phyloP scores from a whole-genome alignment of 2,797 vertebrate genomes.

The Pipistrellus kuhlii region DNA sequence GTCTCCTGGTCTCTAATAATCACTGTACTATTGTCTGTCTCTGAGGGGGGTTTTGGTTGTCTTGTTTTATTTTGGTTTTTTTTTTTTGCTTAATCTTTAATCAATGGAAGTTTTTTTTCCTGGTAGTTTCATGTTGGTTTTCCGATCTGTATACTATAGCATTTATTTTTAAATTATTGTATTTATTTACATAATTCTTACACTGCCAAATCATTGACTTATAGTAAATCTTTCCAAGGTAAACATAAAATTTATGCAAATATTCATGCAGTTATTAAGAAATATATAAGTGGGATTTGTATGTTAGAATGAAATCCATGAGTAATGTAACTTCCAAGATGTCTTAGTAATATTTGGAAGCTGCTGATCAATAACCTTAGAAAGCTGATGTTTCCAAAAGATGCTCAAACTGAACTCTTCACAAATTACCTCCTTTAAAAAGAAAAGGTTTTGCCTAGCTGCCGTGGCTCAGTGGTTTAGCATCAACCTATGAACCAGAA shows the following conservation, averaged over 20 bases:
- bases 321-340: neutral
- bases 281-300: neutral
- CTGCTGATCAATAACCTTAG: neutral
- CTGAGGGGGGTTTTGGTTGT: neutral
- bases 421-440: neutral
- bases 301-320: constrained; percentile 8
- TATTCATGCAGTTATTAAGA: constrained; percentile 12
- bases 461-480: too few species aligned
- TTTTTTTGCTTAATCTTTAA: neutral
- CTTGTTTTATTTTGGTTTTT: neutral
- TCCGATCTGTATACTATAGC: neutral
- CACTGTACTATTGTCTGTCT: neutral
- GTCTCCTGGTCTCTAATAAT: neutral
- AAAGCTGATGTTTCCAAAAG: neutral
- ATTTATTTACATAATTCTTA: neutral
- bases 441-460: neutral
- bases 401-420: neutral
- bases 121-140: constrained; percentile 4
- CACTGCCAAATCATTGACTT: neutral
- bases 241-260: constrained; percentile 26
- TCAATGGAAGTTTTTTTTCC: neutral
- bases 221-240: neutral
- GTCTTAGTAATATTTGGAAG: constrained; percentile 40
- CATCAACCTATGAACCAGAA: too few species aligned
- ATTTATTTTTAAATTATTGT: constrained; percentile 26